A percentile compares a stretch with the other conserved stretches of the same genome.
phyloP scores from a whole-genome alignment of 2,888 invertebrate genomes.

The Drosophila putrida region DNA sequence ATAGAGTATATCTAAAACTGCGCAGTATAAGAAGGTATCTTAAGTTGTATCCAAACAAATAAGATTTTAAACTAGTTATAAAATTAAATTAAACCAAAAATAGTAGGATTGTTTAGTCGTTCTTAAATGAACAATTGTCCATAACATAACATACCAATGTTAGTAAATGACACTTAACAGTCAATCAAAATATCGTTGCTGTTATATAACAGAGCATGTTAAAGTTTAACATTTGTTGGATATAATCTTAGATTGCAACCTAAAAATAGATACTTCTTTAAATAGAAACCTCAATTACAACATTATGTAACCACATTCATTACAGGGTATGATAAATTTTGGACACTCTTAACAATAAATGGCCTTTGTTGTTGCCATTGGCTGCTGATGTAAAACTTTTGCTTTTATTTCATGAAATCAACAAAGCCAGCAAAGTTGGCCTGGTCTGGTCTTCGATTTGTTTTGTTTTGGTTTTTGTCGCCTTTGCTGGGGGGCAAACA shows the following conservation, averaged over 20 bases:
- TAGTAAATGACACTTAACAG: neutral
- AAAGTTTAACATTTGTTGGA: neutral
- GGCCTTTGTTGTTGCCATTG: conserved; percentile 5
- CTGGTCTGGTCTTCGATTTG: conserved; percentile 37
- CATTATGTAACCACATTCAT: neutral
- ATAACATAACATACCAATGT: neutral
- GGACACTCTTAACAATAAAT: neutral
- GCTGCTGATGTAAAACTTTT: conserved; percentile 36
- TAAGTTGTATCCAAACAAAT: neutral
- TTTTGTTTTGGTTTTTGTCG: conserved; percentile 45
- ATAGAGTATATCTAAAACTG: conserved; percentile 13
- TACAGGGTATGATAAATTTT: conserved; percentile 26
- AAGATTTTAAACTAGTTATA: too few species aligned
- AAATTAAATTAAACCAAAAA: neutral
- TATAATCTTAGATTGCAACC: neutral
- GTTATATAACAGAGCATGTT: neutral
- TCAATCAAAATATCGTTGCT: neutral
- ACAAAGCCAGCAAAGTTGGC: conserved; percentile 40
- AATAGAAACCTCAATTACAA: neutral
- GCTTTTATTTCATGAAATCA: conserved; percentile 42
- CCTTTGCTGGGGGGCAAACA: conserved; percentile 62
- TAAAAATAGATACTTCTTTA: neutral
- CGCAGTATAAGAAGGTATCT: neutral
- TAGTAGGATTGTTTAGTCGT: too few species aligned
- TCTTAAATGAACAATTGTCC: too few species aligned